Conservation (phyloP, 1,140 invertebrate genomes). For the Physella acuta region DNA sequence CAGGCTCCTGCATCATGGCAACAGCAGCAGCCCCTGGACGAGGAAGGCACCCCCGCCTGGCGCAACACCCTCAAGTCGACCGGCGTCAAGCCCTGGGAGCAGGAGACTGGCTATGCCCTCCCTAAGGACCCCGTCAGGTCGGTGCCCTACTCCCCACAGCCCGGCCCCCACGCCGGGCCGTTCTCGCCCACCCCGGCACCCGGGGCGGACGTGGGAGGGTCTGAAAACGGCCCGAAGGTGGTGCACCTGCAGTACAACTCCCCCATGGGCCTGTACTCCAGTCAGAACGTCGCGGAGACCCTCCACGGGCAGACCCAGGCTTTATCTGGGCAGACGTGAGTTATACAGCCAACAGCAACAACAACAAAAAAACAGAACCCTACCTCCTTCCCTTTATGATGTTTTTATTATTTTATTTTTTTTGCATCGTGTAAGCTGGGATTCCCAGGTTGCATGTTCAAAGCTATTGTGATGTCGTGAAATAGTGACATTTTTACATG, state of each 20-base stretch:
- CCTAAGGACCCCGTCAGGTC: slow-evolving; percentile 38
- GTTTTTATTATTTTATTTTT: slow-evolving; percentile 7
- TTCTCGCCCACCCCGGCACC: slow-evolving; percentile 7
- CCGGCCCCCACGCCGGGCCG: neutral
- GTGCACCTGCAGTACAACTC: slow-evolving; percentile 82
- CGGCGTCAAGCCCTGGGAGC: slow-evolving; percentile 48
- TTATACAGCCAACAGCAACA: slow-evolving; percentile 13
- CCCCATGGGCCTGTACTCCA: slow-evolving; percentile 91
- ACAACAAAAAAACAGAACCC: too few relatives aligned
- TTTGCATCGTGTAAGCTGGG: slow-evolving; percentile 9
- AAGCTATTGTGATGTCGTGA: too few relatives aligned
- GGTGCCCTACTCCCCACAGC: slow-evolving; percentile 27
- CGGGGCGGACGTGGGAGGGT: neutral
- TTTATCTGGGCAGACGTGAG: slow-evolving; percentile 25
- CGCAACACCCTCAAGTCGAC: slow-evolving; percentile 33
- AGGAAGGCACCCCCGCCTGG: slow-evolving; percentile 34
- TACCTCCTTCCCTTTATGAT: neutral
- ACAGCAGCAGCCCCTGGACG: slow-evolving; percentile 22
- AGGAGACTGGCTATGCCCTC: slow-evolving; percentile 31
- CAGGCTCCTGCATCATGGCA: slow-evolving; percentile 16
- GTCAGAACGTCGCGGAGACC: slow-evolving; percentile 91
- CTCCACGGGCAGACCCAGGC: slow-evolving; percentile 74
- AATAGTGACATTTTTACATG: too few relatives aligned
- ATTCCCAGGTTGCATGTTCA: slow-evolving; percentile 1
- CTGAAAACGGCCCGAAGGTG: slow-evolving; percentile 33